phyloP scores from a whole-genome alignment of 2,797 vertebrate species.

The Centropyge bicolor region DNA sequence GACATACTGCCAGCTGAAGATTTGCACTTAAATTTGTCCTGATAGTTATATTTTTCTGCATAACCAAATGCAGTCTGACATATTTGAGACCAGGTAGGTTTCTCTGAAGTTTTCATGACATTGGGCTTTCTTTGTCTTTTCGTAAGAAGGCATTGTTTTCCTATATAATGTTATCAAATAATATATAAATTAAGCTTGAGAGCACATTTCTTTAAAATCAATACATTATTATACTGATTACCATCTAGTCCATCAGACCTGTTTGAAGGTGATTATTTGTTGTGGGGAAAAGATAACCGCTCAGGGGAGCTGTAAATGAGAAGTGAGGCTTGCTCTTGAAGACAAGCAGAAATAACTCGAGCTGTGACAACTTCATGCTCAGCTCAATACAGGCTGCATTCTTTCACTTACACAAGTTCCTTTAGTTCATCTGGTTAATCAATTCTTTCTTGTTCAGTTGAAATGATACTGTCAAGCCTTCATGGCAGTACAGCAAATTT shows the following conservation, averaged over 20 bases:
- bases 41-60: conserved; percentile 15
- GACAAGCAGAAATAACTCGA: neutral
- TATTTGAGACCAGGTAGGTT: neutral
- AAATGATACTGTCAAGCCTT: conserved; percentile 27
- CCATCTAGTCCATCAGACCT: neutral
- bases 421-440: conserved; percentile 27
- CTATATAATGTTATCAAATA: neutral
- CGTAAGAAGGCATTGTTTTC: neutral
- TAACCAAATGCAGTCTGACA: conserved; percentile 1
- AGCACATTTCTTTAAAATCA: neutral
- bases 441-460: conserved; percentile 21
- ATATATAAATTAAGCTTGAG: neutral
- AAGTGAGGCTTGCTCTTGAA: conserved; percentile 3
- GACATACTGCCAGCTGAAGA: conserved; percentile 11
- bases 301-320: conserved; percentile 19
- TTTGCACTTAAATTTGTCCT: conserved; percentile 3
- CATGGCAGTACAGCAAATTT: conserved; percentile 1
- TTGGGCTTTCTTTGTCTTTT: neutral
- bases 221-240: neutral
- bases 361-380: conserved; percentile 2
- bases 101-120: neutral
- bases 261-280: conserved; percentile 15
- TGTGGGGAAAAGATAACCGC: neutral
- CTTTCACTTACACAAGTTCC: conserved; percentile 22
- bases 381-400: conserved; percentile 21